A percentile compares a stretch with the other conserved stretches of the same genome.
phyloP scores from a whole-genome alignment of 2,113 vertebrate species.

The Nematolebias whitei region DNA sequence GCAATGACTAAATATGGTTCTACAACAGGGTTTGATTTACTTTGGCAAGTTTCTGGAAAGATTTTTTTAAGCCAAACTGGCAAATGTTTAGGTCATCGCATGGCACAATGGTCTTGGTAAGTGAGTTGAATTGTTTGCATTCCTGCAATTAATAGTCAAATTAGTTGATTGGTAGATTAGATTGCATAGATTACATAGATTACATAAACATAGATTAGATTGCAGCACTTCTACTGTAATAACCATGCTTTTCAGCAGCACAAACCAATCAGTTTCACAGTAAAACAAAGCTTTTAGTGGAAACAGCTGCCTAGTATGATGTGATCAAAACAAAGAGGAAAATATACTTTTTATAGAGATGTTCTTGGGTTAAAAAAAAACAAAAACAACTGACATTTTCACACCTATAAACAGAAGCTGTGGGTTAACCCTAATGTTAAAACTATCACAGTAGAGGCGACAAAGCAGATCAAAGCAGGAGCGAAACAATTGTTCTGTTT shows the following conservation, averaged over 20 bases:
- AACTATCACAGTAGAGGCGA: constrained; percentile 36
- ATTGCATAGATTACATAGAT: too few relatives aligned
- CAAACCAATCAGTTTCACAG: background rate
- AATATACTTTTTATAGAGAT: background rate
- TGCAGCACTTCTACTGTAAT: too few relatives aligned
- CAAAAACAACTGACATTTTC: background rate
- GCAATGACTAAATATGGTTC: background rate
- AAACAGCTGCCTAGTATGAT: background rate
- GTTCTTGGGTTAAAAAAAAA: background rate
- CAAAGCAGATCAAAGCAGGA: constrained; percentile 73
- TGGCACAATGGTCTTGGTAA: background rate
- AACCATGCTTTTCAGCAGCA: background rate
- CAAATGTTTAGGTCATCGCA: background rate
- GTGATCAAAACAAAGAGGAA: background rate
- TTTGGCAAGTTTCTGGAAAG: too few relatives aligned
- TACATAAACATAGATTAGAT: too few relatives aligned
- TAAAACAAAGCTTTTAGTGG: background rate
- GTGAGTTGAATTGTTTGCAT: background rate
- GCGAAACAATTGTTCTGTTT: constrained; percentile 62
- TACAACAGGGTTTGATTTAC: too few relatives aligned
- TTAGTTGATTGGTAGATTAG: too few relatives aligned
- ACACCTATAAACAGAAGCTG: constrained; percentile 37
- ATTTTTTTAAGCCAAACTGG: background rate
- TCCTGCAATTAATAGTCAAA: too few relatives aligned
- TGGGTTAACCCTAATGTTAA: constrained; percentile 24